phyloP scores from a whole-genome alignment of 23 tunicate genomes.

The Botrylloides violaceus region DNA sequence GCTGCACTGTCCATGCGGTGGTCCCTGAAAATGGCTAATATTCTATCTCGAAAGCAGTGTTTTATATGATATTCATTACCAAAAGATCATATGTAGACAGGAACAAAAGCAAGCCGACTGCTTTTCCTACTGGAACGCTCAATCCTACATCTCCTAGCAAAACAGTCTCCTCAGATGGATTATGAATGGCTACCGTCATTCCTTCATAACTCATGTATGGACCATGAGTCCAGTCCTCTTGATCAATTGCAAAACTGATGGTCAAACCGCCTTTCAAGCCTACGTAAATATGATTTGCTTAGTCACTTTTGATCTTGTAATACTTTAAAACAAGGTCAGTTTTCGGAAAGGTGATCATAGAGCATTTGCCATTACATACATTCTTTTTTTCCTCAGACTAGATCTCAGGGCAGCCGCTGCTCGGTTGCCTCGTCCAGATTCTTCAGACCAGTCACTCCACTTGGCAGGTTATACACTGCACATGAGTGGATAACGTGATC shows the following conservation, averaged over 20 bases:
- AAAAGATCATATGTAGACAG: constrained; percentile 7
- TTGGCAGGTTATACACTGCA: no score
- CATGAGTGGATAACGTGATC: no score
- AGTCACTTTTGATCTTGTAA: no score
- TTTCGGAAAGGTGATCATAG: no score
- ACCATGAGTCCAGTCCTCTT: constrained; percentile 35
- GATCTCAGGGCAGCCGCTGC: no score
- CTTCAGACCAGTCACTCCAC: no score
- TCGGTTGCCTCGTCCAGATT: no score
- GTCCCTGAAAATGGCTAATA: constrained; percentile 23
- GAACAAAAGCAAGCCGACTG: not conserved
- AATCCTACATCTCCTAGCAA: constrained; percentile 19
- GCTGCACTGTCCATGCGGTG: constrained; percentile 60
- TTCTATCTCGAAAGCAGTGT: not conserved
- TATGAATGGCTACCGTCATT: constrained; percentile 30
- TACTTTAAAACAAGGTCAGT: no score
- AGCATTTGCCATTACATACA: no score
- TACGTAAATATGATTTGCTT: not conserved
- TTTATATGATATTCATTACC: no score
- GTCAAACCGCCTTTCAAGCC: constrained; percentile 1
- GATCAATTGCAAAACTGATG: not conserved
- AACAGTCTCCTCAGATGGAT: constrained; percentile 18
- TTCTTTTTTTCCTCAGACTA: no score
- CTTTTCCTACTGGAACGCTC: constrained; percentile 18
- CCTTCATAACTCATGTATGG: constrained; percentile 39